These are phyloP conservation scores for Apostichopus californicus DNA, from an alignment of 35 echinoderm and acorn worm genomes.

Conservation along the genomic window DNA sequence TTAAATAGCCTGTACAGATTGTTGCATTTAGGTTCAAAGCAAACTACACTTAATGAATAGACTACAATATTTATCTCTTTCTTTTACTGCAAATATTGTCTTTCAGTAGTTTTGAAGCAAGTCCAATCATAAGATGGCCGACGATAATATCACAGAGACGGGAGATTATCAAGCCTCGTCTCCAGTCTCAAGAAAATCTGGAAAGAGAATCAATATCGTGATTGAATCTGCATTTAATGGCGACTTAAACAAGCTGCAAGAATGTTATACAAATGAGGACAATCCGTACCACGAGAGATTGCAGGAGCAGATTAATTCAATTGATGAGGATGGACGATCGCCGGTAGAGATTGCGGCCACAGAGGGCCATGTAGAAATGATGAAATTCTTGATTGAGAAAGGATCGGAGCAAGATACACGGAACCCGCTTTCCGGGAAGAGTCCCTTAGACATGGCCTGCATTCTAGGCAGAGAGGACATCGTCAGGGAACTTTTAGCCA, in stretches of 20 bases:
- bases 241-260: conserved; percentile 71
- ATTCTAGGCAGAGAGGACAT: conserved; percentile 83
- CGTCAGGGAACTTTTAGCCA: conserved; percentile 78
- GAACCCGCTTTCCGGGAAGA: conserved; percentile 70
- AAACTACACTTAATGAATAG: too few relatives aligned
- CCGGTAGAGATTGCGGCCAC: conserved; percentile 77
- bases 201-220: conserved; percentile 80
- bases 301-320: conserved; percentile 77
- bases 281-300: conserved; percentile 90
- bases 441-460: conserved; percentile 92
- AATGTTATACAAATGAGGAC: conserved; percentile 89
- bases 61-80: too few relatives aligned
- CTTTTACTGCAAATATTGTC: not conserved
- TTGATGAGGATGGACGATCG: conserved; percentile 75
- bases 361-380: conserved; percentile 72
- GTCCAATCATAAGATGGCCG: not conserved
- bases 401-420: conserved; percentile 78
- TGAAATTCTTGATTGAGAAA: conserved; percentile 85
- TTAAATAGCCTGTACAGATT: too few relatives aligned
- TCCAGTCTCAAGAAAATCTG: conserved; percentile 57
- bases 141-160: not conserved
- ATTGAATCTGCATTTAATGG: conserved; percentile 79
- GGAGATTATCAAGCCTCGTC: not conserved
- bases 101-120: not conserved
- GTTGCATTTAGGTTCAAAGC: too few relatives aligned